These are phyloP conservation scores for Parotocinclus haroldoi DNA, from an alignment of 2,797 vertebrate genomes.

Conservation along the genomic window DNA sequence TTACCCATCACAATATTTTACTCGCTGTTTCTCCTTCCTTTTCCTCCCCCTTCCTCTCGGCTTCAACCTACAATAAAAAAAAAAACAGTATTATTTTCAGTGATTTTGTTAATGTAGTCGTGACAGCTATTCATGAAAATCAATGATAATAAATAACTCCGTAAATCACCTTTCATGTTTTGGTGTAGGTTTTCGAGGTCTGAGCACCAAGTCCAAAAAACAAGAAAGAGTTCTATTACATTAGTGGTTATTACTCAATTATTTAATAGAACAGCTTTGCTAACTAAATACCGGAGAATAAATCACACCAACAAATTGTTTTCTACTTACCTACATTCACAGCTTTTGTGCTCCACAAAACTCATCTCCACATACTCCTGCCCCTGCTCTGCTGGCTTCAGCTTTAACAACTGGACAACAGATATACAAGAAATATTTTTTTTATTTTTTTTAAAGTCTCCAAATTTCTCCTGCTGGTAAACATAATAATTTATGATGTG, in stretches of 20 bases:
- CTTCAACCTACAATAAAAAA: constrained; percentile 70
- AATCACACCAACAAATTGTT: constrained; percentile 46
- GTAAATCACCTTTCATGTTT: constrained; percentile 43
- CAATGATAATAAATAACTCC: neutral
- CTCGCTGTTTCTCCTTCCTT: constrained; percentile 82
- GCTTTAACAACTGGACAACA: constrained; percentile 81
- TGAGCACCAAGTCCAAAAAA: constrained; percentile 28
- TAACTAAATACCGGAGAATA: constrained; percentile 13
- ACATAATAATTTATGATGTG: too few relatives aligned
- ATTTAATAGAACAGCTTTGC: constrained; percentile 1
- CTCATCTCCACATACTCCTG: constrained; percentile 85
- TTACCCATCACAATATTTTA: constrained; percentile 86
- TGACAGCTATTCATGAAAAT: neutral
- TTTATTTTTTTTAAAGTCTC: neutral
- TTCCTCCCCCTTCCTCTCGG: constrained; percentile 80
- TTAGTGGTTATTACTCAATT: constrained; percentile 16
- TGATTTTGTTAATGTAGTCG: neutral
- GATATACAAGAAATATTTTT: constrained; percentile 1
- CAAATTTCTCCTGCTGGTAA: too few relatives aligned
- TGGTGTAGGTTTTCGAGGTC: constrained; percentile 35
- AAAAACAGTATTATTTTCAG: too few relatives aligned
- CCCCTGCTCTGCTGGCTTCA: constrained; percentile 74
- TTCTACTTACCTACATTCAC: constrained; percentile 89
- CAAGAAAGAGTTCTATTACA: neutral
- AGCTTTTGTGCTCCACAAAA: constrained; percentile 87